These are phyloP conservation scores for Chrysomela aeneicollis DNA, from an alignment of 2,888 invertebrate genomes.

Conservation along the genomic window DNA sequence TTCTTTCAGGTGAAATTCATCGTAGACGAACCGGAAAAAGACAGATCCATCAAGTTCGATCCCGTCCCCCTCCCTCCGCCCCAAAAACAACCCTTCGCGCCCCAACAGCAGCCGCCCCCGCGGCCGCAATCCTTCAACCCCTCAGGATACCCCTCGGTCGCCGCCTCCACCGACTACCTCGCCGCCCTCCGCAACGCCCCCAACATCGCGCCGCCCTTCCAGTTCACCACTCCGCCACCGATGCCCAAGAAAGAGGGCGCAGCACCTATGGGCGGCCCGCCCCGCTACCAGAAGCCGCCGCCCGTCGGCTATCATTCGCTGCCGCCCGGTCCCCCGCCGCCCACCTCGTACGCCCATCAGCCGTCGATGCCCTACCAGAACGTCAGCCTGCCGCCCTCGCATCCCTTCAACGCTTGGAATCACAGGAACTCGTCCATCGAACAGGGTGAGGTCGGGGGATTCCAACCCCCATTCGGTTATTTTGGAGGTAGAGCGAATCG, in stretches of 20 bases:
- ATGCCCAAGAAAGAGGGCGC: conserved; percentile 35
- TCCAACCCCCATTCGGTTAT: too few relatives aligned
- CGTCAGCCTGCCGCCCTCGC: conserved; percentile 38
- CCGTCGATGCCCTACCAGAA: conserved; percentile 36
- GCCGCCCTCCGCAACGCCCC: conserved; percentile 49
- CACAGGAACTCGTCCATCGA: conserved; percentile 11
- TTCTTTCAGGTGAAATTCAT: conserved; percentile 59
- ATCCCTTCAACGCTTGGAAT: conserved; percentile 43
- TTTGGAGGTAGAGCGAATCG: too few relatives aligned
- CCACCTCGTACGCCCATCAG: conserved; percentile 9
- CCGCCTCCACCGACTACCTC: conserved; percentile 44
- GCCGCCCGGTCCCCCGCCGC: conserved; percentile 6
- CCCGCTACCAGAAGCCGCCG: conserved; percentile 22
- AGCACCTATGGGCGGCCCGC: too few relatives aligned
- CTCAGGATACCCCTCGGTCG: conserved; percentile 45
- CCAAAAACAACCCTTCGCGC: conserved; percentile 33
- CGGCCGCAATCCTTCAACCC: conserved; percentile 50
- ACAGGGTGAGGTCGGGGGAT: conserved; percentile 22
- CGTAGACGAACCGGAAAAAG: conserved; percentile 52
- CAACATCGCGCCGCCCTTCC: conserved; percentile 37
- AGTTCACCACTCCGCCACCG: conserved; percentile 49
- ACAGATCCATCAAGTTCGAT: conserved; percentile 51
- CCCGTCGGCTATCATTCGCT: background rate
- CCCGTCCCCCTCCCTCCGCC: conserved; percentile 22
- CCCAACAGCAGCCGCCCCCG: conserved; percentile 40